Evolutionary conservation across 1,140 invertebrate species (phyloP).

Genomic region (Antheraea pernyi): DNA sequence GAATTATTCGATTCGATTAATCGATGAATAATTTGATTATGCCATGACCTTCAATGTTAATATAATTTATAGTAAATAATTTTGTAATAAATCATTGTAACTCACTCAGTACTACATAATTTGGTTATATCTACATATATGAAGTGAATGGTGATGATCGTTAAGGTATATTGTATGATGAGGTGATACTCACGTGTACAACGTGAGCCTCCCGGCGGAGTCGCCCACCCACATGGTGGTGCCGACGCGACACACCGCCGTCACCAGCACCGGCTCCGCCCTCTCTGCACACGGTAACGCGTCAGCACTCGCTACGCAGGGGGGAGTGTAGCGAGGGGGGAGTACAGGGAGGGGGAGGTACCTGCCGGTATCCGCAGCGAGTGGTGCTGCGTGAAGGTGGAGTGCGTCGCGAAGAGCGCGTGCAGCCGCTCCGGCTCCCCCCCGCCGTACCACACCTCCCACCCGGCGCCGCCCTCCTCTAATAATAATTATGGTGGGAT

Average conservation of each 20-base stretch:
- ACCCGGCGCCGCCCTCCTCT: too few relatives aligned
- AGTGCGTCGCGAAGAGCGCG: constrained; percentile 38
- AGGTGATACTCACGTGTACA: constrained; percentile 83
- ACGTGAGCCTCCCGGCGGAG: constrained; percentile 86
- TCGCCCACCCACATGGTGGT: constrained; percentile 93
- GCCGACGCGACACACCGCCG: constrained; percentile 84
- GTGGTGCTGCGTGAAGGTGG: constrained; percentile 54
- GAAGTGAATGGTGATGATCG: too few relatives aligned
- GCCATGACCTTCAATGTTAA: too few relatives aligned
- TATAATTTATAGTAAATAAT: too few relatives aligned
- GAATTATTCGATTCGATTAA: too few relatives aligned
- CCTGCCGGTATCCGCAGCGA: constrained; percentile 52
- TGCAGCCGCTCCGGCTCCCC: constrained; percentile 57
- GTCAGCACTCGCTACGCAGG: too few relatives aligned
- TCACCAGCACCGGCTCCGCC: constrained; percentile 79
- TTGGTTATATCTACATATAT: too few relatives aligned
- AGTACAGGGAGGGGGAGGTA: constrained; percentile 14
- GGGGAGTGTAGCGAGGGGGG: neutral
- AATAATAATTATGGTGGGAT: too few relatives aligned
- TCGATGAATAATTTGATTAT: too few relatives aligned
- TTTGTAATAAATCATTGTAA: too few relatives aligned
- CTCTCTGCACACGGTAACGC: constrained; percentile 36
- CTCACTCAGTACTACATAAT: too few relatives aligned
- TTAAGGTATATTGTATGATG: too few relatives aligned
- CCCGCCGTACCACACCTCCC: constrained; percentile 65